A percentile compares a stretch with the other conserved stretches of the same genome.
Evolutionary conservation across 1,140 invertebrate genomes (phyloP).

Genomic region (Leguminivora glycinivorella): DNA sequence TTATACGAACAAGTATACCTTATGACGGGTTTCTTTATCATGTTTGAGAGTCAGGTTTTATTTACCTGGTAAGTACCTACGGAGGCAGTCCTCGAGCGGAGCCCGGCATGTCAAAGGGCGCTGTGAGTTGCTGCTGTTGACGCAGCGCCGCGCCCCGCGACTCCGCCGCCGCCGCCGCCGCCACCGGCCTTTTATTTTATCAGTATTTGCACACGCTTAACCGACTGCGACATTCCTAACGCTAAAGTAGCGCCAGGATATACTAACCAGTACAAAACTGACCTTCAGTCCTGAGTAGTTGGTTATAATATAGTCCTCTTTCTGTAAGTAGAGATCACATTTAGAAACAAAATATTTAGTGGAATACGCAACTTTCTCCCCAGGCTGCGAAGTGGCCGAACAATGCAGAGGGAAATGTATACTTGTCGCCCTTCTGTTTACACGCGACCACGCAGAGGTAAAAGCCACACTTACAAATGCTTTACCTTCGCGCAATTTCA

Average conservation of each 20-base stretch:
- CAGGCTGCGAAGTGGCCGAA: not conserved
- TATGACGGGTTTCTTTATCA: no score
- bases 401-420: not conserved
- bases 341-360: not conserved
- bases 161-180: not conserved
- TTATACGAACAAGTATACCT: no score
- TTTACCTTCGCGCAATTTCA: not conserved
- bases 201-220: conserved; percentile 11
- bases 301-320: not conserved
- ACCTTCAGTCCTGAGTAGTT: not conserved
- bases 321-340: not conserved
- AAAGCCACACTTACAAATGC: not conserved
- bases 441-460: not conserved
- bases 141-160: not conserved
- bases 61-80: not conserved
- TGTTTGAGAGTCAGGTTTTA: not conserved
- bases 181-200: not conserved
- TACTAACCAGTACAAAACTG: not conserved
- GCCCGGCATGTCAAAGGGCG: not conserved
- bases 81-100: no score
- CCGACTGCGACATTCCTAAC: not conserved
- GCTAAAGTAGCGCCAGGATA: not conserved
- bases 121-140: not conserved
- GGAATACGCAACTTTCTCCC: not conserved
- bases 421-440: not conserved